These are phyloP conservation scores for Epinephelus fuscoguttatus DNA, from an alignment of 2,113 vertebrate genomes.

Conservation along the genomic window DNA sequence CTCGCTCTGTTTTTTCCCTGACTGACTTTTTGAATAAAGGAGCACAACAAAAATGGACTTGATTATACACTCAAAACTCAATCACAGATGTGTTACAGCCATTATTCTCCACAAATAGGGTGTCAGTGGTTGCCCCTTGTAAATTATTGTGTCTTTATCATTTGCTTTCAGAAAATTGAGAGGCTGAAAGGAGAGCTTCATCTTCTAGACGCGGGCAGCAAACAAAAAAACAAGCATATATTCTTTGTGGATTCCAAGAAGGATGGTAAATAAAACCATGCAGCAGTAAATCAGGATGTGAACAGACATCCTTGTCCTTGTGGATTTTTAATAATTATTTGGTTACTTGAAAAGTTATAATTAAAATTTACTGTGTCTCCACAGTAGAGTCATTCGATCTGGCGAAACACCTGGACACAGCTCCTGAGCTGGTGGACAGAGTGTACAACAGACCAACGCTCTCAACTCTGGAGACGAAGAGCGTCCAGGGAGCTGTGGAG, in stretches of 20 bases:
- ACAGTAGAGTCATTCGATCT: slow-evolving; percentile 91
- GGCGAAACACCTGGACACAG: slow-evolving; percentile 88
- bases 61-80: not conserved
- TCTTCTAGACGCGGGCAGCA: slow-evolving; percentile 90
- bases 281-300: not conserved
- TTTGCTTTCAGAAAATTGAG: slow-evolving; percentile 93
- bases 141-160: not conserved
- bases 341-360: not conserved
- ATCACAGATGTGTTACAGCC: not conserved
- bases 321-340: not conserved
- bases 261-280: slow-evolving; percentile 83
- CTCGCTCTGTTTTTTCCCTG: no score
- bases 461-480: slow-evolving; percentile 87
- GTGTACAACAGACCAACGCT: slow-evolving; percentile 93
- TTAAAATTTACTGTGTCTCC: slow-evolving; percentile 21
- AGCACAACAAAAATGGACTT: not conserved
- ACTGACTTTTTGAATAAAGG: not conserved
- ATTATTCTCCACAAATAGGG: not conserved
- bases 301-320: not conserved
- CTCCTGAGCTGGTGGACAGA: slow-evolving; percentile 89
- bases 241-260: slow-evolving; percentile 93
- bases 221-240: slow-evolving; percentile 86
- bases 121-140: not conserved
- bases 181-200: slow-evolving; percentile 95
- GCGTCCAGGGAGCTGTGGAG: slow-evolving; percentile 85